phyloP scores from a whole-genome alignment of 2,888 invertebrate genomes.

The Caenorhabditis wallacei region DNA sequence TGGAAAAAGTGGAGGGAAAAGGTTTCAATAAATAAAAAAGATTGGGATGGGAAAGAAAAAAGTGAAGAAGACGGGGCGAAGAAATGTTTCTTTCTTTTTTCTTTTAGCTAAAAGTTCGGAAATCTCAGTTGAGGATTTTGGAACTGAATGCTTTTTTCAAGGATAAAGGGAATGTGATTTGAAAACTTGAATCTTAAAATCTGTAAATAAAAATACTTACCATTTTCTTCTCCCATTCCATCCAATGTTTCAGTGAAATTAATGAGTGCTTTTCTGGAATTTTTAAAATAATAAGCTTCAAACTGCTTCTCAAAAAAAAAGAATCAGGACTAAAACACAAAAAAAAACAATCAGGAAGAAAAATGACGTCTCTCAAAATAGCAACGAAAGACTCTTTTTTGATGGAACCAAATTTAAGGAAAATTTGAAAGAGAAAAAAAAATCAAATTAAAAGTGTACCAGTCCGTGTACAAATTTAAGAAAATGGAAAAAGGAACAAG shows the following conservation, averaged over 20 bases:
- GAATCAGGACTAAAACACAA: neutral
- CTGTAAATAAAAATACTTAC: slow-evolving; percentile 13
- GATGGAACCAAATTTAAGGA: neutral
- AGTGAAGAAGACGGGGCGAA: slow-evolving; percentile 1
- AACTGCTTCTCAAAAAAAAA: neutral
- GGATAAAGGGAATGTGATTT: no score
- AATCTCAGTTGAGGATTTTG: slow-evolving; percentile 7
- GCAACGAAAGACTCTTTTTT: neutral
- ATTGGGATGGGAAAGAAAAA: slow-evolving; percentile 12
- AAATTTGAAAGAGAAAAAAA: neutral
- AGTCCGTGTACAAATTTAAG: slow-evolving; percentile 5
- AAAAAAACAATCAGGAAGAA: neutral
- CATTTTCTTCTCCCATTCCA: slow-evolving; percentile 55
- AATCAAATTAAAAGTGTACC: slow-evolving; percentile 53
- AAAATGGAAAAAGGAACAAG: neutral
- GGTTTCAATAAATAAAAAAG: slow-evolving; percentile 28
- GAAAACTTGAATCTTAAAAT: no score
- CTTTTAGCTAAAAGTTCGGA: slow-evolving; percentile 22
- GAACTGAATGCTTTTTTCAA: no score
- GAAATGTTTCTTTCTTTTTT: slow-evolving; percentile 17
- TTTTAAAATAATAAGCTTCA: neutral
- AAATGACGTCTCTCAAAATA: slow-evolving; percentile 29
- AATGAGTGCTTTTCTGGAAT: slow-evolving; percentile 32
- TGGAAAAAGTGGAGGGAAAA: slow-evolving; percentile 10
- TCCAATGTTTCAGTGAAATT: slow-evolving; percentile 19